These are phyloP conservation scores for Anas flavirostris DNA, from an alignment of 2,797 vertebrate species.

Conservation along the genomic window DNA sequence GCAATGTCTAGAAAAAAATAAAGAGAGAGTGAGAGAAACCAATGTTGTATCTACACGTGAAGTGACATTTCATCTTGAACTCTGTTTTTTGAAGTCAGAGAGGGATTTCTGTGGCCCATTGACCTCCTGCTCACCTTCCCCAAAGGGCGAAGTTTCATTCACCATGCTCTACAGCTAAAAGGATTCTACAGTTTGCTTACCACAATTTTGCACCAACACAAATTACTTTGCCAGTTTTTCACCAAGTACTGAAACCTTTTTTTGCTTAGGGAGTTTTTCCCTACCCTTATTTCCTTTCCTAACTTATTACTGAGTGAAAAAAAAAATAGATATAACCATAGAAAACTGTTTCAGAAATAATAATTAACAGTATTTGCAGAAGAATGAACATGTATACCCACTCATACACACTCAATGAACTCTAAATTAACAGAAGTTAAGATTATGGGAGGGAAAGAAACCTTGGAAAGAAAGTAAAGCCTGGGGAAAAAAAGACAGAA, in stretches of 20 bases:
- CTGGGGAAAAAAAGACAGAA: neutral
- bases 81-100: neutral
- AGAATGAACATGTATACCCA: neutral
- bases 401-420: neutral
- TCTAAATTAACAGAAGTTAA: neutral
- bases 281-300: neutral
- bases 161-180: neutral
- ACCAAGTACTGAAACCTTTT: neutral
- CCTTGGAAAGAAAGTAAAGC: neutral
- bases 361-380: neutral
- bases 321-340: neutral
- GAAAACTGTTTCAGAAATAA: neutral
- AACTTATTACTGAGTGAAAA: neutral
- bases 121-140: conserved; percentile 7
- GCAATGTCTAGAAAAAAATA: conserved; percentile 2
- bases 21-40: neutral
- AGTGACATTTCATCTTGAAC: neutral
- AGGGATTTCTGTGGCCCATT: neutral
- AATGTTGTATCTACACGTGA: neutral
- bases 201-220: neutral
- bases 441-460: neutral
- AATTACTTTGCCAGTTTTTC: neutral
- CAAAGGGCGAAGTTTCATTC: neutral
- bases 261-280: neutral
- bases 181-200: neutral